Conservation (phyloP, 1,140 invertebrate species). For the Phocides pigmalion region DNA sequence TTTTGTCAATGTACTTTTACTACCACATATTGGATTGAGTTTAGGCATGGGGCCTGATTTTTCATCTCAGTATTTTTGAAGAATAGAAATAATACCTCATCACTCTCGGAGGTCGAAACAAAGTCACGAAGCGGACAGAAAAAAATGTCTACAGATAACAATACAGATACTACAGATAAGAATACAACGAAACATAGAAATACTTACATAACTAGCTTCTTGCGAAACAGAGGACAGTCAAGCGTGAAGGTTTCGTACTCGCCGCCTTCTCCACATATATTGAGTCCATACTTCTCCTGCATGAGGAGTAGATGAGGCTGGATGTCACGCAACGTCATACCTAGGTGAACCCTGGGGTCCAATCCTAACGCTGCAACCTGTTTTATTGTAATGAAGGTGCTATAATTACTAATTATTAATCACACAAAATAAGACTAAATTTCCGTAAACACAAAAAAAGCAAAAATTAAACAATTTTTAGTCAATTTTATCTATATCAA, state of each 20-base stretch:
- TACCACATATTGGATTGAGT: too few relatives aligned
- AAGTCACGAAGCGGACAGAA: neutral
- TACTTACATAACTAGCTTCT: conserved; percentile 95
- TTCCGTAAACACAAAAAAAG: too few relatives aligned
- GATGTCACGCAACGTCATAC: conserved; percentile 93
- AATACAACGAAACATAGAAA: neutral
- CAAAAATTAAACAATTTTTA: too few relatives aligned
- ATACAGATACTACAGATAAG: too few relatives aligned
- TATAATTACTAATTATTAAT: neutral
- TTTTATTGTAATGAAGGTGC: conserved; percentile 5
- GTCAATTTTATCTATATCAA: too few relatives aligned
- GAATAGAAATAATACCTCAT: too few relatives aligned
- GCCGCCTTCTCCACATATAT: conserved; percentile 99
- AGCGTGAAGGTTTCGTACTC: conserved; percentile 99
- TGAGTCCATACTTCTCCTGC: conserved; percentile 97
- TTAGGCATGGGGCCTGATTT: too few relatives aligned
- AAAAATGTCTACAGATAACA: too few relatives aligned
- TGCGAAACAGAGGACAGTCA: conserved; percentile 97
- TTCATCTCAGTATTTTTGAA: too few relatives aligned
- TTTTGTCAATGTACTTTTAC: too few relatives aligned
- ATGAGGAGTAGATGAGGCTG: conserved; percentile 94
- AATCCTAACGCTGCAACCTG: conserved; percentile 95
- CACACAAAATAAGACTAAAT: too few relatives aligned
- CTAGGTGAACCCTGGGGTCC: conserved; percentile 93
- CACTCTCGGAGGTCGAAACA: too few relatives aligned